These are phyloP conservation scores for Pseudomyrmex concolor DNA, from an alignment of 1,140 invertebrate species.

Conservation along the genomic window DNA sequence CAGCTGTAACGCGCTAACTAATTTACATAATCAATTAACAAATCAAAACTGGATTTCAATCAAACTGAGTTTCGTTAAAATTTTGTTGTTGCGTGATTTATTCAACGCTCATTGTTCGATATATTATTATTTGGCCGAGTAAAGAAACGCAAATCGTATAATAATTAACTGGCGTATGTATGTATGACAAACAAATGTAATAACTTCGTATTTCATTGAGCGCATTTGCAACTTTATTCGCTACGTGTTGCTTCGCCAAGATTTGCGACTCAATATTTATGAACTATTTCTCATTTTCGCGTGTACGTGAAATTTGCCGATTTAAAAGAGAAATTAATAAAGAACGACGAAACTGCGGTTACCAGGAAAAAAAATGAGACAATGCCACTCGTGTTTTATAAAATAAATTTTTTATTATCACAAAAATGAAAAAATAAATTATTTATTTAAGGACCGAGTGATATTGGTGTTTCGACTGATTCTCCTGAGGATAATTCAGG, in stretches of 20 bases:
- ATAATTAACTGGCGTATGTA: slow-evolving; percentile 7
- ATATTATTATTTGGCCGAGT: slow-evolving; percentile 39
- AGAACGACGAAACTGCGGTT: not conserved
- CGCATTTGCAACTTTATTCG: not conserved
- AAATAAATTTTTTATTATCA: not conserved
- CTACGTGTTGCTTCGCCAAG: not conserved
- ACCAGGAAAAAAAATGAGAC: not conserved
- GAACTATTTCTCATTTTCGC: not conserved
- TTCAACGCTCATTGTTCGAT: slow-evolving; percentile 19
- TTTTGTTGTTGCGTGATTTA: slow-evolving; percentile 11
- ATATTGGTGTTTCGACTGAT: slow-evolving; percentile 72
- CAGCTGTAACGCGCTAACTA: not conserved
- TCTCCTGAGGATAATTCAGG: slow-evolving; percentile 41
- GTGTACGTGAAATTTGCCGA: not conserved
- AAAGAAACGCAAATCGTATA: not conserved
- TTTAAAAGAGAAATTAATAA: not conserved
- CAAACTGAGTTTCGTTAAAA: not conserved
- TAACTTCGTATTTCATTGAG: too few relatives aligned
- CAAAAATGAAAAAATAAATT: not conserved
- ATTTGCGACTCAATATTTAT: not conserved
- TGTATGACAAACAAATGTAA: not conserved
- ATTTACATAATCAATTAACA: slow-evolving; percentile 22
- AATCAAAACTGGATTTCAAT: not conserved
- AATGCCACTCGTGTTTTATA: not conserved
- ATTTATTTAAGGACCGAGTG: slow-evolving; percentile 75